These are phyloP conservation scores for Eumerus sabulonum DNA, from an alignment of 2,888 invertebrate genomes.

Conservation along the genomic window DNA sequence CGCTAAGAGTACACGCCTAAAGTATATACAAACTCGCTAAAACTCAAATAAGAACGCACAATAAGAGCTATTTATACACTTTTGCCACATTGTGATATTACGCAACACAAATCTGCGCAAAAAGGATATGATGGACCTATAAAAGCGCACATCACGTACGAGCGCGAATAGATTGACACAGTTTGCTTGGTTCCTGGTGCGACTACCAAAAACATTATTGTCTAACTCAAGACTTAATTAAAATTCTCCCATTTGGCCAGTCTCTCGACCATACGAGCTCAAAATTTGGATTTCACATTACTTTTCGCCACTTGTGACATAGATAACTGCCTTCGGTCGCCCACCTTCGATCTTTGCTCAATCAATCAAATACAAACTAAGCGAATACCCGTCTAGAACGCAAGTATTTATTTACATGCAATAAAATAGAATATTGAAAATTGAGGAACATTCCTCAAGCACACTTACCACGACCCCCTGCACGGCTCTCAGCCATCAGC, in stretches of 20 bases:
- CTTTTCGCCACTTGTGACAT: constrained; percentile 17
- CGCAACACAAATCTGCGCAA: too few relatives aligned
- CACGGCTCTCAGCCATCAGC: too few relatives aligned
- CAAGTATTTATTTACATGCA: neutral
- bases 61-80: too few relatives aligned
- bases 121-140: constrained; percentile 15
- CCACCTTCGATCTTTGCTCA: constrained; percentile 22
- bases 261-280: constrained; percentile 20
- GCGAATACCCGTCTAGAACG: too few relatives aligned
- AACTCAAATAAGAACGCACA: too few relatives aligned
- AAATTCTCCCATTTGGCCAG: constrained; percentile 19
- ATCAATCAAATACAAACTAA: constrained; percentile 40
- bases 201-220: constrained; percentile 15
- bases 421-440: constrained; percentile 23
- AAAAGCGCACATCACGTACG: constrained; percentile 13
- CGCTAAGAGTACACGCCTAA: too few relatives aligned
- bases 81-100: too few relatives aligned
- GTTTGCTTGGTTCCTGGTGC: constrained; percentile 7
- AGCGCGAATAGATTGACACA: constrained; percentile 32
- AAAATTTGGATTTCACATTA: constrained; percentile 35
- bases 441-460: constrained; percentile 16
- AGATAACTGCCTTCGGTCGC: constrained; percentile 16
- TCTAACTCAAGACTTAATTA: constrained; percentile 6
- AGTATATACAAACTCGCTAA: too few relatives aligned
- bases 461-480: constrained; percentile 3